Evolutionary conservation across 2,113 vertebrate genomes (phyloP).

Genomic region (Glaucomys volans): DNA sequence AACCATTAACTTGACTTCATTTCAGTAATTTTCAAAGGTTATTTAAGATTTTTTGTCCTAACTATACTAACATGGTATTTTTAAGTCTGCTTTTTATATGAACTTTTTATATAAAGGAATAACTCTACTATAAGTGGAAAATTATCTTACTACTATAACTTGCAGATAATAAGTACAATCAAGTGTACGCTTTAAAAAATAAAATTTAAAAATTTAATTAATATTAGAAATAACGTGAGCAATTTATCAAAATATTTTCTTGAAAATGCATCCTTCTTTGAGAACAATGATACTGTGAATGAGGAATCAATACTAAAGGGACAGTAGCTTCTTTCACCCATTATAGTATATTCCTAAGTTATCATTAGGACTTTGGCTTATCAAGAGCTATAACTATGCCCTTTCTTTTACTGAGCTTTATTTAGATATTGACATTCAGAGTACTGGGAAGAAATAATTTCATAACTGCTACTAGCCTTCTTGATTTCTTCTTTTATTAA

Average conservation of each 20-base stretch:
- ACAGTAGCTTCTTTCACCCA: not conserved
- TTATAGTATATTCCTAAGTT: not conserved
- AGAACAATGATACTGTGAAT: not conserved
- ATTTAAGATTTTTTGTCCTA: conserved; percentile 18
- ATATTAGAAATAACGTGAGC: not conserved
- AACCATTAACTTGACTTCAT: not conserved
- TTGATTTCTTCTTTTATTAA: not conserved
- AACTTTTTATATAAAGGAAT: not conserved
- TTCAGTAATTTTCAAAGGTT: conserved; percentile 27
- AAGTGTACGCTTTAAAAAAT: not conserved
- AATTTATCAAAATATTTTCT: conserved; percentile 22
- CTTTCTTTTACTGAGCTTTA: not conserved
- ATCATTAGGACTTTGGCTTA: not conserved
- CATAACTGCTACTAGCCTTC: not conserved
- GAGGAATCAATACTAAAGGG: not conserved
- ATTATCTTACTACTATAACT: not conserved
- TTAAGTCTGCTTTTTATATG: conserved; percentile 17
- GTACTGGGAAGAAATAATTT: not conserved
- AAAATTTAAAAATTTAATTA: conserved; percentile 2
- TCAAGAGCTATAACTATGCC: not conserved
- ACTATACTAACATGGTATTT: not conserved
- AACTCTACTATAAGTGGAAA: not conserved
- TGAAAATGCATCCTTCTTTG: not conserved
- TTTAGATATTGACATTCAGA: conserved; percentile 39
- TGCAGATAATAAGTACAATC: conserved; percentile 11